Evolutionary conservation across 2,797 vertebrate species (phyloP), one percentile per base, ranked within the genome.

Genomic region (Danio kyathit): DNA sequence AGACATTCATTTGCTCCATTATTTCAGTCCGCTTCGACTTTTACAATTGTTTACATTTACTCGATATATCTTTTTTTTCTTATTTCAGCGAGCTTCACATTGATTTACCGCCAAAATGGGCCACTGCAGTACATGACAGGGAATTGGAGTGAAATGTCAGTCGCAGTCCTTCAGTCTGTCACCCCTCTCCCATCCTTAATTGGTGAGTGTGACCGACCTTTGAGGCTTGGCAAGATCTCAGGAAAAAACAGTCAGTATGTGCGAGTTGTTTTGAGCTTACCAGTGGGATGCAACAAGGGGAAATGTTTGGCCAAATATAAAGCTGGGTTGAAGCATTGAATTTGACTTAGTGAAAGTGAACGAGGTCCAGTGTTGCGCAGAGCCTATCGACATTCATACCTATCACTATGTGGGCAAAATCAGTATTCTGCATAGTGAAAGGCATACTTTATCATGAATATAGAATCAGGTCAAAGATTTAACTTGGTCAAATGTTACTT

Each of bases 61-160:
- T 73, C 41, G 13, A 1, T 19, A 71, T 7, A 48, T 9, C 21
- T 41, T 41, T 4, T 73, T 73, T 73, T 73, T 73, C n/a, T 41
- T 17, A 44, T 71, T 52, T 19, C 4, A 9, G 9, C 51, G 19
- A 40, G 13, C 40, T 40, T 73, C 40, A 57, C 40, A 73, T 46
- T 73, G 51, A 73, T 73, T 73, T 57, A 12, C 40, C 1, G 56
- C 71, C 17, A 46, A 74, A 44, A 60, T 48, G n/a, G 54, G 19
- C 10, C 51, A 44, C 52, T 74, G 54, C 41, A 38, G 43, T 74
- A 46, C 49, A 71, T 59, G 41, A 60, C 41, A 59, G 71, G 54
- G 54, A 46, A 74, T 60, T 60, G 56, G 54, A 59, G 43, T 74
- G 56, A 74, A 74, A 74, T 60, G 71, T 74, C 56, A 74, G 41